Conservation (phyloP, 2,113 vertebrate genomes). For the Beaufortia kweichowensis region DNA sequence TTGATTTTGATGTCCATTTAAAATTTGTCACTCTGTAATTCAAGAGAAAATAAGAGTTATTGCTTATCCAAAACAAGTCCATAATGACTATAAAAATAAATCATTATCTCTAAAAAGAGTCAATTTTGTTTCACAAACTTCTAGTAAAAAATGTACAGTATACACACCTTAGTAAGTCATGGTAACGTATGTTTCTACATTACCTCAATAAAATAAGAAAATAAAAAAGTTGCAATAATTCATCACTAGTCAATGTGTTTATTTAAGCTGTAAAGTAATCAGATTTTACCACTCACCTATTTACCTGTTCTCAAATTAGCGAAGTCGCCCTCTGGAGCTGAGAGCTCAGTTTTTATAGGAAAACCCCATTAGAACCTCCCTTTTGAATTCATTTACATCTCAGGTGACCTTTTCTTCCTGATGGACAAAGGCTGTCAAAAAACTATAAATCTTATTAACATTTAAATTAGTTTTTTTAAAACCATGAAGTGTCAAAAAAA, state of each 20-base stretch:
- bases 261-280: background rate
- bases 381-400: background rate
- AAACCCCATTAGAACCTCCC: background rate
- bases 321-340: background rate
- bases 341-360: background rate
- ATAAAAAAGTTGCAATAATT: too few relatives aligned
- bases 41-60: background rate
- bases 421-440: background rate
- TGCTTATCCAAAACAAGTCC: background rate
- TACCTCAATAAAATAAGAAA: too few relatives aligned
- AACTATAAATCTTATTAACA: too few relatives aligned
- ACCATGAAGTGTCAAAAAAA: too few relatives aligned
- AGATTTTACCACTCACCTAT: background rate
- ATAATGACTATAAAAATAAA: too few relatives aligned
- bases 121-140: too few relatives aligned
- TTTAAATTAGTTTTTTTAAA: too few relatives aligned
- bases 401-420: background rate
- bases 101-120: too few relatives aligned
- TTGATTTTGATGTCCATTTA: constrained; percentile 38
- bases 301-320: constrained; percentile 8
- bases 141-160: too few relatives aligned
- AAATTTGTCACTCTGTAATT: background rate
- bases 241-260: too few relatives aligned
- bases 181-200: too few relatives aligned
- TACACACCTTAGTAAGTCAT: too few relatives aligned